phyloP scores from a whole-genome alignment of 2,888 invertebrate genomes.

The Malthinus flaveolus region DNA sequence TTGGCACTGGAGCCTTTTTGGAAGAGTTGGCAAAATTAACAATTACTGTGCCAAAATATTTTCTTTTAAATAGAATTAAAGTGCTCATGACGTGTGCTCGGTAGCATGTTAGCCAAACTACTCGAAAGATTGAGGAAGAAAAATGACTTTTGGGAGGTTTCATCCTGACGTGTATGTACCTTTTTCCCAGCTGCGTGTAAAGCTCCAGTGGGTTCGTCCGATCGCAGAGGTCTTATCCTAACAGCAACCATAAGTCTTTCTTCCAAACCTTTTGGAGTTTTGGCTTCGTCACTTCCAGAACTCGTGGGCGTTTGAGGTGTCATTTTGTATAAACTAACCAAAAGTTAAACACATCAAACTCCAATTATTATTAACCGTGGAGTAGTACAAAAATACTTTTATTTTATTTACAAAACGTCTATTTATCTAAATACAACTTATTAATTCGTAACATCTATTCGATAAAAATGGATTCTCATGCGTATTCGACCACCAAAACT shows the following conservation, averaged over 20 bases:
- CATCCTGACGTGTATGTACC: constrained; percentile 58
- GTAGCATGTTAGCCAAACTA: no score
- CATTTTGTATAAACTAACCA: constrained; percentile 36
- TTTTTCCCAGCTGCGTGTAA: constrained; percentile 79
- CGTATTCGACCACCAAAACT: not conserved
- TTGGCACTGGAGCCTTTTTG: no score
- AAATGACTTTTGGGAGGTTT: not conserved
- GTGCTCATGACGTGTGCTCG: no score
- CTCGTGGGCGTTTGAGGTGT: constrained; percentile 52
- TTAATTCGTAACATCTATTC: no score
- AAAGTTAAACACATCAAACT: not conserved
- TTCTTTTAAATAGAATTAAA: no score
- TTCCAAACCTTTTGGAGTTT: constrained; percentile 47
- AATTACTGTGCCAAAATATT: no score
- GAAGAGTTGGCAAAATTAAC: no score
- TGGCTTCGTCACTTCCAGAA: constrained; percentile 50
- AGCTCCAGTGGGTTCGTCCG: constrained; percentile 75
- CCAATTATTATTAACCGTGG: not conserved
- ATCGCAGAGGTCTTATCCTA: constrained; percentile 81
- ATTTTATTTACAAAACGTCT: no score
- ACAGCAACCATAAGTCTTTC: constrained; percentile 72
- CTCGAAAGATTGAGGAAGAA: no score
- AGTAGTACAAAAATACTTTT: not conserved
- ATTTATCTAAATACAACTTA: no score
- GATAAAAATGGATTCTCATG: not conserved